Conservation (phyloP, 2,888 invertebrate genomes). For the Agrenia bidenticulata region DNA sequence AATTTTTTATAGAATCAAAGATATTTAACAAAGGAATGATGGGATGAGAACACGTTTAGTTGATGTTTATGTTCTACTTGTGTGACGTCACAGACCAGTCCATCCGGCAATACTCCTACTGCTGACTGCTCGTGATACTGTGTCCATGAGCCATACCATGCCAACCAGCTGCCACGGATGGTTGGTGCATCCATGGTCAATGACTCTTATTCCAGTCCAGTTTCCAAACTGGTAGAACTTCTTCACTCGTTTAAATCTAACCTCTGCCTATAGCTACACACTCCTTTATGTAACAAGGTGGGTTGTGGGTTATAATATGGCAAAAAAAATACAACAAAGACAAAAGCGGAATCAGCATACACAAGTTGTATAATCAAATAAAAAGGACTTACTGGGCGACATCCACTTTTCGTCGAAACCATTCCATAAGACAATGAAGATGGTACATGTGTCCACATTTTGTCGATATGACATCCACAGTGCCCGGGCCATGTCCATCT, state of each 20-base stretch:
- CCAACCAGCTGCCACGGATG: constrained; percentile 12
- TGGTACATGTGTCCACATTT: constrained; percentile 49
- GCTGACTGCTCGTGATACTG: constrained; percentile 12
- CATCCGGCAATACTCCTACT: background rate
- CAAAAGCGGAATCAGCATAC: background rate
- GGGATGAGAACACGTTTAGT: background rate
- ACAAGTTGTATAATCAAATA: background rate
- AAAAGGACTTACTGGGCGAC: constrained; percentile 42
- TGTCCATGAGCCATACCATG: constrained; percentile 16
- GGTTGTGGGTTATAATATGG: background rate
- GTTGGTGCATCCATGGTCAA: constrained; percentile 20
- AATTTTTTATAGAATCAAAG: too few relatives aligned
- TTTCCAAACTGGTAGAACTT: constrained; percentile 11
- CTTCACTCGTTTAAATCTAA: background rate
- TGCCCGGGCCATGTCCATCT: constrained; percentile 41
- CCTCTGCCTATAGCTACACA: background rate
- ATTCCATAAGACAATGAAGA: constrained; percentile 45
- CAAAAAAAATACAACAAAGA: constrained; percentile 8
- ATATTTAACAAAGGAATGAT: too few relatives aligned
- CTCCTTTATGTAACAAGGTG: constrained; percentile 3
- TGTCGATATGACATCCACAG: constrained; percentile 46
- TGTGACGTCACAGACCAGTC: constrained; percentile 6
- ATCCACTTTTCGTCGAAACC: constrained; percentile 48
- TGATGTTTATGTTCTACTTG: background rate
- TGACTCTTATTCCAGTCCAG: constrained; percentile 22